A percentile compares a stretch with the other conserved stretches of the same genome.
These are phyloP conservation scores for Dilophus febrilis DNA, from an alignment of 2,888 invertebrate species.

Conservation along the genomic window DNA sequence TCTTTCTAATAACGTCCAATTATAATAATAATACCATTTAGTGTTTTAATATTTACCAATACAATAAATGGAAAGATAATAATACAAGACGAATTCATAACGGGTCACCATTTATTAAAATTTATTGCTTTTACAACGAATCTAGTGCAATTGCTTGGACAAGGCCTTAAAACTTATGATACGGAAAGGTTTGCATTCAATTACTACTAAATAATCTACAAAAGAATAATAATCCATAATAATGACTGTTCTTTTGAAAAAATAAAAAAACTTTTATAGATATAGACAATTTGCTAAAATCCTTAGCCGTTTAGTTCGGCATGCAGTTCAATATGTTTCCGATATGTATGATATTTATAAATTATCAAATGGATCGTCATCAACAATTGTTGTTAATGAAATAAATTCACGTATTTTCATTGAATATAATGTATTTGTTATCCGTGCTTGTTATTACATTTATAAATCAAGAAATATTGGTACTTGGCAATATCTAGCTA, in stretches of 20 bases:
- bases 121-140: slow-evolving; percentile 52
- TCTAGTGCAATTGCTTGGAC: slow-evolving; percentile 42
- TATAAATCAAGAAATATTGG: slow-evolving; percentile 54
- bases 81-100: slow-evolving; percentile 34
- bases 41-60: slow-evolving; percentile 9
- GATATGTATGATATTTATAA: slow-evolving; percentile 36
- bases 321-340: slow-evolving; percentile 53
- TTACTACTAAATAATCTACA: slow-evolving; percentile 12
- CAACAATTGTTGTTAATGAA: slow-evolving; percentile 17
- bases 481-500: slow-evolving; percentile 67
- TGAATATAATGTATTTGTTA: slow-evolving; percentile 57
- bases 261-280: slow-evolving; percentile 15
- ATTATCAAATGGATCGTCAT: no score
- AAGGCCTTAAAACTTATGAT: slow-evolving; percentile 48
- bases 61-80: slow-evolving; percentile 23
- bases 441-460: slow-evolving; percentile 48
- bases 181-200: slow-evolving; percentile 29
- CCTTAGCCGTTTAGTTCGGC: slow-evolving; percentile 46
- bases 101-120: slow-evolving; percentile 43
- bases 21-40: slow-evolving; percentile 5
- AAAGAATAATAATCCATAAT: no score
- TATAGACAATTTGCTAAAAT: slow-evolving; percentile 55
- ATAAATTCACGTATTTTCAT: slow-evolving; percentile 42
- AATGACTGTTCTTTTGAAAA: no score
- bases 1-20: no score